phyloP scores from a whole-genome alignment of 2,113 vertebrate genomes.

The Anoplopoma fimbria region DNA sequence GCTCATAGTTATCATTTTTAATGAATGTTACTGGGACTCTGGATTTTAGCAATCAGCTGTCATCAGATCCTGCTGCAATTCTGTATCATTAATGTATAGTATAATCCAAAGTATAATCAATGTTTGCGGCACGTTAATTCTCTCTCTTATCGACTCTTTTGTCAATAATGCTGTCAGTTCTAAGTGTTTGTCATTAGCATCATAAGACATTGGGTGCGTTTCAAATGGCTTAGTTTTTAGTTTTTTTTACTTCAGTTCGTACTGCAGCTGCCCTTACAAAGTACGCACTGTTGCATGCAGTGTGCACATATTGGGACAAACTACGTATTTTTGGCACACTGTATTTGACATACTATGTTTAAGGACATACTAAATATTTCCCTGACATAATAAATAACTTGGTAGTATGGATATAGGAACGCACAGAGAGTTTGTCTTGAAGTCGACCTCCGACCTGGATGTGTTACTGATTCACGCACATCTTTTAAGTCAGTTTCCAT shows the following conservation, averaged over 20 bases:
- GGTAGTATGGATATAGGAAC: not conserved
- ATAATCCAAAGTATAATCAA: not conserved
- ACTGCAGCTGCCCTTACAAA: not conserved
- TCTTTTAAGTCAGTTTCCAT: not conserved
- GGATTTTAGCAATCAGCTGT: not conserved
- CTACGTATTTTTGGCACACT: not conserved
- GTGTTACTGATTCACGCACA: constrained; percentile 35
- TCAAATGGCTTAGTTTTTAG: no score
- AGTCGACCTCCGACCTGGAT: not conserved
- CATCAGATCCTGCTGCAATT: not conserved
- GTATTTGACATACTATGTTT: not conserved
- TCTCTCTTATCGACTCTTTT: no score
- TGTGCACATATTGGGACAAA: not conserved
- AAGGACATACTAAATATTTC: not conserved
- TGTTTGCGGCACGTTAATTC: not conserved
- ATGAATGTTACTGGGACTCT: not conserved
- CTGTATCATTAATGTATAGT: not conserved
- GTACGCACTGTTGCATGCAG: not conserved
- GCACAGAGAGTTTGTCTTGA: not conserved
- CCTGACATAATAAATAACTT: not conserved
- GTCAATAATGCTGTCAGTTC: no score
- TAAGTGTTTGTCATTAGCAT: no score
- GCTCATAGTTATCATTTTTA: not conserved
- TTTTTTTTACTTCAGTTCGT: not conserved
- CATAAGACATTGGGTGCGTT: no score